Evolutionary conservation across 1,140 invertebrate genomes (phyloP).

Genomic region (Acromyrmex heyeri): DNA sequence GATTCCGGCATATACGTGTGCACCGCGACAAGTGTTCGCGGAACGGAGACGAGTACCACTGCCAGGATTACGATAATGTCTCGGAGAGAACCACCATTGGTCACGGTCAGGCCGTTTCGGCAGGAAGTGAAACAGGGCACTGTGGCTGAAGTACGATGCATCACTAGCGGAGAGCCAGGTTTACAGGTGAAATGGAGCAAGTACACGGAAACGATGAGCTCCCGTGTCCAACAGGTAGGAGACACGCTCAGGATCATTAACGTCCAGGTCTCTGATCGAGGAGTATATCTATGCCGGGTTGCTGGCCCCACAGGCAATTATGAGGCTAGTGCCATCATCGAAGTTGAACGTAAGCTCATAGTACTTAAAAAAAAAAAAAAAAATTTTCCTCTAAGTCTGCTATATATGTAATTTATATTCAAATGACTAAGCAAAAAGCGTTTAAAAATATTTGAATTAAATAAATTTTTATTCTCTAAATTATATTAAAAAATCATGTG

Average conservation of each 20-base stretch:
- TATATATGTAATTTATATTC: background rate
- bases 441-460: background rate
- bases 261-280: slow-evolving; percentile 91
- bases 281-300: slow-evolving; percentile 92
- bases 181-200: slow-evolving; percentile 94
- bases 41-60: slow-evolving; percentile 76
- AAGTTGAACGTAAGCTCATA: slow-evolving; percentile 92
- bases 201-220: slow-evolving; percentile 89
- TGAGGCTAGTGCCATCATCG: slow-evolving; percentile 91
- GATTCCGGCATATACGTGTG: slow-evolving; percentile 95
- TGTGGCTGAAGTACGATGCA: slow-evolving; percentile 92
- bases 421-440: background rate
- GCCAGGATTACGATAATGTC: slow-evolving; percentile 78
- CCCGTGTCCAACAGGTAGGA: slow-evolving; percentile 89
- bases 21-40: slow-evolving; percentile 86
- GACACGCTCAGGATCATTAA: slow-evolving; percentile 91
- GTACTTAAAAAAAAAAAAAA: background rate
- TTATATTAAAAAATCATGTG: background rate
- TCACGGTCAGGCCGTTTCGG: slow-evolving; percentile 89
- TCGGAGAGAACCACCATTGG: slow-evolving; percentile 84
- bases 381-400: background rate
- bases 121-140: slow-evolving; percentile 93
- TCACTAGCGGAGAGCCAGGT: slow-evolving; percentile 89
- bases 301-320: slow-evolving; percentile 87
- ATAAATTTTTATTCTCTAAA: background rate